phyloP scores from a whole-genome alignment of 2,888 invertebrate species.

The Petrophora chlorosata region DNA sequence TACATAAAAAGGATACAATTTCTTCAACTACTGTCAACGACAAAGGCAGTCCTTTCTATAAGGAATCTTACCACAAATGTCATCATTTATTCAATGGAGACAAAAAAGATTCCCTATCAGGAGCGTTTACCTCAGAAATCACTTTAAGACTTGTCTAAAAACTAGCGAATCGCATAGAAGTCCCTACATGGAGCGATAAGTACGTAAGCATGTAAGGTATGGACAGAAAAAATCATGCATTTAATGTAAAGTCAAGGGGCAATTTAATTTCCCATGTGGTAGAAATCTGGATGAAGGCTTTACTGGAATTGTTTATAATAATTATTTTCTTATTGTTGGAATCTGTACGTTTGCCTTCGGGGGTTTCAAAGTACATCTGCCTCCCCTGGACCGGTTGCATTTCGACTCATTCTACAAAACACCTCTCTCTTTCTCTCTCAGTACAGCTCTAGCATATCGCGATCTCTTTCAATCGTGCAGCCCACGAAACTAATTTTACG shows the following conservation, averaged over 20 bases:
- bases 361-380: slow-evolving; percentile 78
- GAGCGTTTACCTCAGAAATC: not conserved
- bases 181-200: no score
- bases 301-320: slow-evolving; percentile 59
- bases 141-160: not conserved
- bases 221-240: not conserved
- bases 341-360: slow-evolving; percentile 72
- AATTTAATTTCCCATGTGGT: slow-evolving; percentile 12
- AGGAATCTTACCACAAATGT: no score
- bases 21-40: no score
- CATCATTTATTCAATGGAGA: no score
- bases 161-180: slow-evolving; percentile 9
- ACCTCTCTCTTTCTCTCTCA: slow-evolving; percentile 54
- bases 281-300: slow-evolving; percentile 42
- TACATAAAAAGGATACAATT: no score
- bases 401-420: slow-evolving; percentile 60
- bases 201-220: no score
- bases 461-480: slow-evolving; percentile 59
- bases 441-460: slow-evolving; percentile 20
- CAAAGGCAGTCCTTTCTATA: no score
- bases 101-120: no score
- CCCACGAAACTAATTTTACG: slow-evolving; percentile 74
- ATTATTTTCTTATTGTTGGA: slow-evolving; percentile 76
- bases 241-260: not conserved
- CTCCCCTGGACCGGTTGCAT: slow-evolving; percentile 77